Evolutionary conservation across 2,888 invertebrate genomes (phyloP).

Genomic region (Caenorhabditis zanzibari): DNA sequence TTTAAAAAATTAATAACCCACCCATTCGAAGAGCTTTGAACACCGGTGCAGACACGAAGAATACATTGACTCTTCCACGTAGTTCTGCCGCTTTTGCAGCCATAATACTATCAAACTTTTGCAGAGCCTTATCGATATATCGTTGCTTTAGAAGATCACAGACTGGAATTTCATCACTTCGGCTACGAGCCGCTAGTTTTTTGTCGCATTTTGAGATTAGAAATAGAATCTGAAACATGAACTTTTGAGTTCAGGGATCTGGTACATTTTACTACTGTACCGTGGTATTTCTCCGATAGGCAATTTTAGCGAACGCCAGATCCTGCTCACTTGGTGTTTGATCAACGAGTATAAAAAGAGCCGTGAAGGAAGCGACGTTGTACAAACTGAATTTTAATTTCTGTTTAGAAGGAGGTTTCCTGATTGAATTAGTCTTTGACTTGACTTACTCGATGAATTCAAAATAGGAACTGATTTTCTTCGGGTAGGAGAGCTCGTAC

Average conservation of each 20-base stretch:
- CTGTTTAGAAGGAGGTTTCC: not conserved
- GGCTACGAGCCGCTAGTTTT: slow-evolving; percentile 67
- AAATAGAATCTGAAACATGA: slow-evolving; percentile 64
- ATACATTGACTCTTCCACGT: slow-evolving; percentile 73
- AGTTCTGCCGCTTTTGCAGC: slow-evolving; percentile 71
- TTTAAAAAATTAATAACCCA: slow-evolving; percentile 15
- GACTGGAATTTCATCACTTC: slow-evolving; percentile 77
- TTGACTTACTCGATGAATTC: slow-evolving; percentile 75
- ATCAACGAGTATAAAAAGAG: slow-evolving; percentile 73
- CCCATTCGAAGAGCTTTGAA: slow-evolving; percentile 73
- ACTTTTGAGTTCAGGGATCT: not conserved
- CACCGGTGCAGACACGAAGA: slow-evolving; percentile 77
- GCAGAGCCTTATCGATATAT: slow-evolving; percentile 74
- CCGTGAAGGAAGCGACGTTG: slow-evolving; percentile 74
- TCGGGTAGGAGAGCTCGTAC: slow-evolving; percentile 75
- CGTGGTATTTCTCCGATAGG: slow-evolving; percentile 63
- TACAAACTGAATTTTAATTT: slow-evolving; percentile 62
- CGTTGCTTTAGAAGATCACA: slow-evolving; percentile 75
- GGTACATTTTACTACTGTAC: slow-evolving; percentile 37
- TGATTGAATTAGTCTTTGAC: slow-evolving; percentile 14
- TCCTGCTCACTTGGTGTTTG: slow-evolving; percentile 73
- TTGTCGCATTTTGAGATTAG: slow-evolving; percentile 73
- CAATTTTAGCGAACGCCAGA: slow-evolving; percentile 75
- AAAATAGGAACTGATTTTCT: slow-evolving; percentile 74
- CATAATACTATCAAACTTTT: slow-evolving; percentile 70